Percentiles rank a stretch among this genome's conserved stretches.
Conservation (phyloP, 1,140 invertebrate genomes). For the Macrobrachium rosenbergii region DNA sequence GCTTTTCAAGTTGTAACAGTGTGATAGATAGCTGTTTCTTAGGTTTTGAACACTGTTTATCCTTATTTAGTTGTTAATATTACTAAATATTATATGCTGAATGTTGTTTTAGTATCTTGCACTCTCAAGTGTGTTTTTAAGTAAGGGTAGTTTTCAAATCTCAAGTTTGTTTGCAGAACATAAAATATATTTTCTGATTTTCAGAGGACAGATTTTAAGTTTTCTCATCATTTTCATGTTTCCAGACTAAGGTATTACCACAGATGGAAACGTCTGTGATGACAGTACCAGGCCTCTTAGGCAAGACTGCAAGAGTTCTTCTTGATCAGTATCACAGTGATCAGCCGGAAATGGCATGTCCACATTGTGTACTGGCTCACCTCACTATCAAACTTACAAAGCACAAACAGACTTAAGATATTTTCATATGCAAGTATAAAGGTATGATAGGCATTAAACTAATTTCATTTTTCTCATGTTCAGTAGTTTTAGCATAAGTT, state of each 20-base stretch:
- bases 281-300: constrained; percentile 58
- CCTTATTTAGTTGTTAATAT: too few species aligned
- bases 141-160: too few species aligned
- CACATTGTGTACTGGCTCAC: constrained; percentile 63
- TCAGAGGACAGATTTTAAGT: too few species aligned
- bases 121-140: too few species aligned
- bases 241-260: constrained; percentile 53
- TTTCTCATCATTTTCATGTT: background rate
- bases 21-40: too few species aligned
- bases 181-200: too few species aligned
- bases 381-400: constrained; percentile 64
- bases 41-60: too few species aligned
- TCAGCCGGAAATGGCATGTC: constrained; percentile 63
- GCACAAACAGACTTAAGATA: constrained; percentile 53
- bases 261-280: constrained; percentile 61
- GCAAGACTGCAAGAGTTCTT: constrained; percentile 58
- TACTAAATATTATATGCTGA: too few species aligned
- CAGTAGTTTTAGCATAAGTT: background rate
- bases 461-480: background rate
- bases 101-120: too few species aligned
- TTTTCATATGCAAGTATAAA: background rate
- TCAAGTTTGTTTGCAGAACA: too few species aligned
- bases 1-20: too few species aligned
- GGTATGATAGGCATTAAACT: background rate
- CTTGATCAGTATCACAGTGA: constrained; percentile 64